Evolutionary conservation across 2,113 vertebrate species (phyloP).

Genomic region (Centropristis striata): DNA sequence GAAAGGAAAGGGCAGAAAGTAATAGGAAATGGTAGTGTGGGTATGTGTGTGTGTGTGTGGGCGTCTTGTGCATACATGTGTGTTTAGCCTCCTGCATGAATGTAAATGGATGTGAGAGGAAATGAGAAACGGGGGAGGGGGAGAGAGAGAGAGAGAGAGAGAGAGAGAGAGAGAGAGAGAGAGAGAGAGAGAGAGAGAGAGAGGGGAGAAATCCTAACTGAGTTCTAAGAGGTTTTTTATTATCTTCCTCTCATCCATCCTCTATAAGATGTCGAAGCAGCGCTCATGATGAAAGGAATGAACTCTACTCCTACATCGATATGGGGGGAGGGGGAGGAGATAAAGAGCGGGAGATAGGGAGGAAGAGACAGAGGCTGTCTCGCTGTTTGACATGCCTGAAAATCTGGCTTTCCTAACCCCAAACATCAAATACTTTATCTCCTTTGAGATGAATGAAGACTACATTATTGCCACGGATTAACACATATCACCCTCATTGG

Average conservation of each 20-base stretch:
- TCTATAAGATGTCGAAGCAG: constrained; percentile 52
- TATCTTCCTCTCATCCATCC: constrained; percentile 45
- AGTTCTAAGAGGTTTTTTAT: constrained; percentile 49
- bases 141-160: no score
- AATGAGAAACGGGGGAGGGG: constrained; percentile 45
- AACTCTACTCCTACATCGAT: constrained; percentile 45
- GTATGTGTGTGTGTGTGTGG: constrained; percentile 1
- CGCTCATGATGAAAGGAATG: constrained; percentile 60
- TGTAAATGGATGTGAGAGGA: constrained; percentile 53
- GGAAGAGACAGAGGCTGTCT: constrained; percentile 15
- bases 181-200: not conserved
- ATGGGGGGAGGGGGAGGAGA: not conserved
- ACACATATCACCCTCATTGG: constrained; percentile 2
- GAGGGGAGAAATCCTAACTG: constrained; percentile 30
- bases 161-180: not conserved
- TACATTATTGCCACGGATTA: constrained; percentile 34
- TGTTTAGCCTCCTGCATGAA: constrained; percentile 35
- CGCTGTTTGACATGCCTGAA: constrained; percentile 37
- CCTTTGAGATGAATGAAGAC: constrained; percentile 31
- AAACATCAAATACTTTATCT: constrained; percentile 52
- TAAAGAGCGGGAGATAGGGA: not conserved
- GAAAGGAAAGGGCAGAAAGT: constrained; percentile 36
- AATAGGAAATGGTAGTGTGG: constrained; percentile 22
- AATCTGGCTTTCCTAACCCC: constrained; percentile 42
- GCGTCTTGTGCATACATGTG: constrained; percentile 23